phyloP scores from a whole-genome alignment of 2,888 invertebrate genomes.

The Syrista parreyssii region DNA sequence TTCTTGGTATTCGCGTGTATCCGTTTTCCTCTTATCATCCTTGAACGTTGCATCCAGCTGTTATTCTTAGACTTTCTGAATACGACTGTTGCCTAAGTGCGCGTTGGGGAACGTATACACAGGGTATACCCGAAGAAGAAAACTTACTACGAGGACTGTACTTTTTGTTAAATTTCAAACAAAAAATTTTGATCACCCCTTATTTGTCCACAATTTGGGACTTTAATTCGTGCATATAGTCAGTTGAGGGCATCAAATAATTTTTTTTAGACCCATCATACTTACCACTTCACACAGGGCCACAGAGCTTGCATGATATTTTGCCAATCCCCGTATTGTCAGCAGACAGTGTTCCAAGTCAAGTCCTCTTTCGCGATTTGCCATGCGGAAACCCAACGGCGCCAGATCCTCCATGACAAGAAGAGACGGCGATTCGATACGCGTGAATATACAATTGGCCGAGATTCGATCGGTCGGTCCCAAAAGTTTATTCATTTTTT shows the following conservation, averaged over 20 bases:
- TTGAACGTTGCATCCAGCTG: background rate
- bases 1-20: background rate
- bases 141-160: background rate
- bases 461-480: slow-evolving; percentile 38
- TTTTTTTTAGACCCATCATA: slow-evolving; percentile 46
- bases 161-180: background rate
- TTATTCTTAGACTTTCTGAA: too few relatives aligned
- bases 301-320: slow-evolving; percentile 71
- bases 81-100: too few relatives aligned
- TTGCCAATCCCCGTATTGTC: slow-evolving; percentile 68
- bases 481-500: slow-evolving; percentile 52
- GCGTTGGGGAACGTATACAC: background rate
- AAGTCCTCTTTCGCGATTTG: slow-evolving; percentile 69
- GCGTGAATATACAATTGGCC: slow-evolving; percentile 54
- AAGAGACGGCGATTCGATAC: slow-evolving; percentile 54
- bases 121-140: background rate
- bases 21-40: background rate
- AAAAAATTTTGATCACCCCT: background rate
- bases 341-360: slow-evolving; percentile 69
- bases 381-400: slow-evolving; percentile 69
- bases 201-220: too few relatives aligned
- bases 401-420: slow-evolving; percentile 71
- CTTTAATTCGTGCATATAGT: too few relatives aligned
- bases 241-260: too few relatives aligned
- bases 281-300: slow-evolving; percentile 68